Percentiles rank a stretch among this genome's conserved stretches.
These are phyloP conservation scores for Rhagium mordax DNA, from an alignment of 2,888 invertebrate species.

Conservation along the genomic window DNA sequence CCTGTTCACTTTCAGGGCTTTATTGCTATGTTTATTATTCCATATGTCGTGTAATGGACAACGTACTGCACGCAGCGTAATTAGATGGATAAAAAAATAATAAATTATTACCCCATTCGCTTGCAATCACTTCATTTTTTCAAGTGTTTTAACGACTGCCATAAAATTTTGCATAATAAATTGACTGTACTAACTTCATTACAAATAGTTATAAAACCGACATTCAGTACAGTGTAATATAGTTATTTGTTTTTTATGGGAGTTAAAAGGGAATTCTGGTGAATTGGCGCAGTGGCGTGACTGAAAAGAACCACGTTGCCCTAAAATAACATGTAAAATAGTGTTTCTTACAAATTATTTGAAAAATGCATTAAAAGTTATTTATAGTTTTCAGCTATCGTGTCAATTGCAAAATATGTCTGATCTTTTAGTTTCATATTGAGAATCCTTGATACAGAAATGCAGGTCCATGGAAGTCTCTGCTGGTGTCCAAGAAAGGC, in stretches of 20 bases:
- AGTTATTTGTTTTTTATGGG: conserved; percentile 18
- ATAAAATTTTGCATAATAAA: conserved; percentile 14
- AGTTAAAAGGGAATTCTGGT: conserved; percentile 1
- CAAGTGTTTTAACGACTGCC: neutral
- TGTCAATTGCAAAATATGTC: too few species aligned
- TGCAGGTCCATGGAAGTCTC: too few species aligned
- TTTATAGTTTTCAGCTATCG: too few species aligned
- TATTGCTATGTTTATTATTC: neutral
- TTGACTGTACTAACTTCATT: conserved; percentile 5
- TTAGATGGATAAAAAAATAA: neutral
- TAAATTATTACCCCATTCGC: neutral
- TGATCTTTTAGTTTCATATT: too few species aligned
- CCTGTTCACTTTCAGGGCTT: too few species aligned
- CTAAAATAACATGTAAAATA: too few species aligned
- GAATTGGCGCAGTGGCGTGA: neutral
- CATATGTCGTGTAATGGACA: neutral
- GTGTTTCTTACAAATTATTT: too few species aligned
- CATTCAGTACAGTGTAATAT: conserved; percentile 8
- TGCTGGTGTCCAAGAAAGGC: too few species aligned
- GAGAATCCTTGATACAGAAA: too few species aligned
- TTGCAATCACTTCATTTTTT: conserved; percentile 5
- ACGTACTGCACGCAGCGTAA: neutral
- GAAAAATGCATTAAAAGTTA: too few species aligned
- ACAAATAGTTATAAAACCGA: conserved; percentile 7
- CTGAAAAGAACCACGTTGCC: too few species aligned